phyloP scores from a whole-genome alignment of 2,797 vertebrate species.

The Anisognathus igniventris region DNA sequence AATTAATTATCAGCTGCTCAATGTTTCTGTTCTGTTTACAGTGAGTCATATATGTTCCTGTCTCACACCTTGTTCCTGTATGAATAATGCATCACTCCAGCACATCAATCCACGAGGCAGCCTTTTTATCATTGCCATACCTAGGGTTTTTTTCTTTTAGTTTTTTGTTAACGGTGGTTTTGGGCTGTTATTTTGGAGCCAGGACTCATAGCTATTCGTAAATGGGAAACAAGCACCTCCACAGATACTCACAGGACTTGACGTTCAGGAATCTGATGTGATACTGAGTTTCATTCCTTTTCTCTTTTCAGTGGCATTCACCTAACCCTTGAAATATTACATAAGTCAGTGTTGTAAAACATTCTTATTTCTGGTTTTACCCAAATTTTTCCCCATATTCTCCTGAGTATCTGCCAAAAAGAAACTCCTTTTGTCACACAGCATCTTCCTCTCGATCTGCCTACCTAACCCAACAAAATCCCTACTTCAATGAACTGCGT shows the following conservation, averaged over 20 bases:
- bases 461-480: neutral
- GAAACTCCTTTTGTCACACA: neutral
- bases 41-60: neutral
- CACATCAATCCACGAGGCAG: neutral
- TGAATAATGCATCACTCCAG: neutral
- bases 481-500: neutral
- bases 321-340: neutral
- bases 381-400: neutral
- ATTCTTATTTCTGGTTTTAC: neutral
- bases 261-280: neutral
- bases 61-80: neutral
- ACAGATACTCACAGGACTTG: neutral
- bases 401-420: neutral
- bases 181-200: neutral
- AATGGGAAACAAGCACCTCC: neutral
- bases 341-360: neutral
- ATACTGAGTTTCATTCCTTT: neutral
- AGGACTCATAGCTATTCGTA: neutral
- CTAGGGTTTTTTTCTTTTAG: neutral
- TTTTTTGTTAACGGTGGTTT: neutral
- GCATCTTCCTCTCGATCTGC: neutral
- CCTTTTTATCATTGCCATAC: neutral
- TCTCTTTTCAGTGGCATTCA: neutral
- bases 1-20: neutral
- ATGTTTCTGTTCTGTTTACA: neutral